These are phyloP conservation scores for Bombus superbus DNA, from an alignment of 1,140 invertebrate species.

Conservation along the genomic window DNA sequence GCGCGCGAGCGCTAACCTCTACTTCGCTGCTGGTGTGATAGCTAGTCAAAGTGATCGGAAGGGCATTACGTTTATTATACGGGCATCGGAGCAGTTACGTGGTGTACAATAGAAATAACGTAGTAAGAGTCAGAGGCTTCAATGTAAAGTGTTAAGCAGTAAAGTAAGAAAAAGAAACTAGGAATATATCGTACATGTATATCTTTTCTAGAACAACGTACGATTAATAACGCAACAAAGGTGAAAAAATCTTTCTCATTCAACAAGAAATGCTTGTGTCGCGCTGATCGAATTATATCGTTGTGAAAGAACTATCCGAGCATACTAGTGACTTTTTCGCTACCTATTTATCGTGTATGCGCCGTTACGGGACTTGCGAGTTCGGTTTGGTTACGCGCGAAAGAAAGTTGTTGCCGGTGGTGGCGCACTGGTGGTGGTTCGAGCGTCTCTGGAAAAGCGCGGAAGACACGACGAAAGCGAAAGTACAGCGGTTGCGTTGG, in stretches of 20 bases:
- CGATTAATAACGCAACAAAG: not conserved
- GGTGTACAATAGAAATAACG: not conserved
- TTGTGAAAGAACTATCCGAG: not conserved
- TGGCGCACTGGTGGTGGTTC: not conserved
- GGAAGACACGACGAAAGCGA: conserved; percentile 31
- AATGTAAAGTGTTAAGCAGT: conserved; percentile 7
- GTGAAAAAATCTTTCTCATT: not conserved
- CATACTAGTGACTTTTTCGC: not conserved
- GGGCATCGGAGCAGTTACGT: conserved; percentile 35
- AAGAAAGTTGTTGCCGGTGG: conserved; percentile 4
- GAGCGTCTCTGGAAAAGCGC: conserved; percentile 19
- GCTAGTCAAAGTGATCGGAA: conserved; percentile 64
- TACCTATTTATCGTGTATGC: not conserved
- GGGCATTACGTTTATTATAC: conserved; percentile 58
- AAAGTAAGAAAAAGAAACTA: not conserved
- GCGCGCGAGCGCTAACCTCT: not conserved
- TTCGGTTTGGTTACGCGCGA: not conserved
- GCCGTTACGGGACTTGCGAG: not conserved
- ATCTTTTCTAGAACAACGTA: not conserved
- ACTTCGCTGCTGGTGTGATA: conserved; percentile 26
- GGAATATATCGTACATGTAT: not conserved
- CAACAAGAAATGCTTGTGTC: not conserved
- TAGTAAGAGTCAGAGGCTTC: not conserved
- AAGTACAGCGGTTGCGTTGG: conserved; percentile 11
- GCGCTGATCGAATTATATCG: not conserved